Base-by-base conservation (phyloP, 2,888 invertebrate species). In the Trachelus iudaicus region DNA sequence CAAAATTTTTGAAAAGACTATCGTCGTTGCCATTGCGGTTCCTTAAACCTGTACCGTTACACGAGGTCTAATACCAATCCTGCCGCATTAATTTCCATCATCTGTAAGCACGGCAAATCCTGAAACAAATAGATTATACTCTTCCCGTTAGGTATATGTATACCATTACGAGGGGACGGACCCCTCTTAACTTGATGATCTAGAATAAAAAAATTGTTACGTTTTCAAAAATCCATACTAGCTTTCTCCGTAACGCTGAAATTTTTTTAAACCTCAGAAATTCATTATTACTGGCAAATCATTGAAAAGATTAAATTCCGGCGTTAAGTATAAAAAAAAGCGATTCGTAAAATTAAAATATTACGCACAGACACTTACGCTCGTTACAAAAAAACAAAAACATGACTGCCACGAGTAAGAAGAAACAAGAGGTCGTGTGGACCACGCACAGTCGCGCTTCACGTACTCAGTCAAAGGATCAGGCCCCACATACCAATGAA, bases 401-500 rank as follows among this genome's bases (percentile, higher is more conserved):
- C 74, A 69, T 74, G 77, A 77, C 77, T 81, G 78, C 79, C 77
- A 82, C 77, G 80, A 83, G 82, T 75, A 82, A 77, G 71, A 30
- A 23, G 71, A 71, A 34, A 23, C 31, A 74, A 35, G 33, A 56
- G 82, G 84, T 86, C 85, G 85, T 85, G 86, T 85, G 86, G 85
- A 84, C 81, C 82, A 81, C 82, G 56, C 56, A 9, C 56, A 56
- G 56, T 56, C 56, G 83, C 85, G 83, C 83, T 81, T 79, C 78
- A 80, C 80, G 80, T 81, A 79, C 76, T 76, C 79, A 77, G 73
- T 77, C 81, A 75, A 75, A 75, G 76, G 78, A 75, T 79, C 81
- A 78, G 77, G 79, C 81, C 76, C 77, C 80, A 84, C 85, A 85
- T 87, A 87, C 86, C 86, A 88, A 88, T 87, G 86, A 83, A 83